Percentiles rank a stretch among this genome's conserved stretches.
Conservation (phyloP, 2,888 invertebrate species). For the Agapostemon virescens region DNA sequence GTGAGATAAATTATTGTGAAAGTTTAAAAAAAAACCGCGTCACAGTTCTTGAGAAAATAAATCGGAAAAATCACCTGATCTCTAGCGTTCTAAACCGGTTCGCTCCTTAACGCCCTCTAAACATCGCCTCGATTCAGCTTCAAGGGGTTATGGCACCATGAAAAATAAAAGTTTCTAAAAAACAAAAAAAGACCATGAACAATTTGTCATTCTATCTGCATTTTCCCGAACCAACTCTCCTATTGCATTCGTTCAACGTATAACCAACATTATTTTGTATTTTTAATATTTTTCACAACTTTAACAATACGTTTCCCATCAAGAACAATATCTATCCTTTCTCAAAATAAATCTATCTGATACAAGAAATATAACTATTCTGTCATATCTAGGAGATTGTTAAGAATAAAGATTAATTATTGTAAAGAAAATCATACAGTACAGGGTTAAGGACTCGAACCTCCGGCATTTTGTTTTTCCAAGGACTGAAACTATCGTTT, state of each 20-base stretch:
- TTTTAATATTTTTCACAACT: too few relatives aligned
- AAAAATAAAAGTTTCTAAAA: neutral
- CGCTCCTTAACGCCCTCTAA: neutral
- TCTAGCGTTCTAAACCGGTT: neutral
- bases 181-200: neutral
- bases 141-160: neutral
- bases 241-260: too few relatives aligned
- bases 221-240: too few relatives aligned
- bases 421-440: neutral
- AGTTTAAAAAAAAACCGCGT: neutral
- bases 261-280: too few relatives aligned
- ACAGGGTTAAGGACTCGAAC: neutral
- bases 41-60: neutral
- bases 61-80: neutral
- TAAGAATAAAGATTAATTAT: neutral
- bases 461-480: constrained; percentile 2
- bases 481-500: neutral
- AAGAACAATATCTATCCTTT: too few relatives aligned
- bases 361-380: neutral
- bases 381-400: neutral
- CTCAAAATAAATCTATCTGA: neutral
- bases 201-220: too few relatives aligned
- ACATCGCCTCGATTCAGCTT: neutral
- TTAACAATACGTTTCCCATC: too few relatives aligned
- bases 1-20: neutral